Percentiles rank a stretch among this genome's conserved stretches.
Conservation (phyloP, 2,888 invertebrate genomes). For the Drosophila aldrichi region DNA sequence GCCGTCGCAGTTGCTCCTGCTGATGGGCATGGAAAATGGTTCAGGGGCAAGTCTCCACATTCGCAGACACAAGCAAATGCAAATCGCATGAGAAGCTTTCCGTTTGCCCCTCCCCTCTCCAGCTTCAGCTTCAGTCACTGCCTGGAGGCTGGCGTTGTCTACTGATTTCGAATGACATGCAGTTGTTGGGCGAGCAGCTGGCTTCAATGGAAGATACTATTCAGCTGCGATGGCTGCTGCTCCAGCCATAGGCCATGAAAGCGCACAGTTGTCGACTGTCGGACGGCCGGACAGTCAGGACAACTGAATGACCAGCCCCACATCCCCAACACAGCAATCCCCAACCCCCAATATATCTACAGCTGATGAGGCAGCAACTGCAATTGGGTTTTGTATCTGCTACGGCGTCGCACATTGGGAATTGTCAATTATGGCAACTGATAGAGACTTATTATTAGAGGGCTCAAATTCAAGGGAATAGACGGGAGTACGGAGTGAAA, state of each 20-base stretch:
- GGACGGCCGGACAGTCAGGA: constrained; percentile 9
- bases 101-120: background rate
- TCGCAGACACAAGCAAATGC: constrained; percentile 30
- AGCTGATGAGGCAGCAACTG: background rate
- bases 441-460: no score
- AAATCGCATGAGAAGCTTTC: constrained; percentile 40
- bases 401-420: no score
- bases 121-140: background rate
- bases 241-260: constrained; percentile 66
- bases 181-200: constrained; percentile 25
- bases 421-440: no score
- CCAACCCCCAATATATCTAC: no score
- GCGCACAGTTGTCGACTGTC: constrained; percentile 73
- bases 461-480: no score
- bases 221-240: constrained; percentile 27
- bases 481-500: no score
- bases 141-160: constrained; percentile 44
- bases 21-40: constrained; percentile 53
- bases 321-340: background rate
- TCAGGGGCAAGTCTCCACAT: constrained; percentile 24
- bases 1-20: constrained; percentile 19
- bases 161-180: constrained; percentile 72
- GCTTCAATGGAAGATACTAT: constrained; percentile 50
- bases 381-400: constrained; percentile 15
- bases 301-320: constrained; percentile 4